phyloP scores from a whole-genome alignment of 1,140 invertebrate genomes.

The Hyles vespertilio region DNA sequence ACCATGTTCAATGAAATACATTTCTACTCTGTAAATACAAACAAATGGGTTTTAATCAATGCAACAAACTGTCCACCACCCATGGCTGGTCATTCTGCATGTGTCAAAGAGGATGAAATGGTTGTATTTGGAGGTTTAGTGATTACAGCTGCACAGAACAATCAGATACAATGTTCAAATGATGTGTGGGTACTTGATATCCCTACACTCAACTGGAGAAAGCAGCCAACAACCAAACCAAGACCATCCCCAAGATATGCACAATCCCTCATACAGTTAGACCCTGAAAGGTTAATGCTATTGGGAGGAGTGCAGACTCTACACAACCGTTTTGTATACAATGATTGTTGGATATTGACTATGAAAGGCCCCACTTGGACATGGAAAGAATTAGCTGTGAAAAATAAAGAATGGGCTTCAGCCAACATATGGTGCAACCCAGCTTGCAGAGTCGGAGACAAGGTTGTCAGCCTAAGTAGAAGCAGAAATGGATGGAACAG shows the following conservation, averaged over 20 bases:
- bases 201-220: slow-evolving; percentile 84
- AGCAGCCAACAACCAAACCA: slow-evolving; percentile 80
- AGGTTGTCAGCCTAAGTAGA: slow-evolving; percentile 80
- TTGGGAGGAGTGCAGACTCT: slow-evolving; percentile 81
- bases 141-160: slow-evolving; percentile 62
- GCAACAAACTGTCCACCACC: slow-evolving; percentile 83
- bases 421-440: slow-evolving; percentile 95
- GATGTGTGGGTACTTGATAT: slow-evolving; percentile 94
- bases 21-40: slow-evolving; percentile 88
- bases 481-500: slow-evolving; percentile 71
- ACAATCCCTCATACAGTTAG: slow-evolving; percentile 88
- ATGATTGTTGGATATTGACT: slow-evolving; percentile 80
- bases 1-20: slow-evolving; percentile 96
- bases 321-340: slow-evolving; percentile 75
- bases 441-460: slow-evolving; percentile 85
- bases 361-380: slow-evolving; percentile 82
- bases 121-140: slow-evolving; percentile 90
- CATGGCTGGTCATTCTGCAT: slow-evolving; percentile 94
- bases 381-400: slow-evolving; percentile 87
- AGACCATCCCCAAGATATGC: slow-evolving; percentile 91
- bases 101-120: slow-evolving; percentile 91
- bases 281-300: slow-evolving; percentile 83
- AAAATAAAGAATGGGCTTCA: slow-evolving; percentile 85
- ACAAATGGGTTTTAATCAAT: slow-evolving; percentile 89
- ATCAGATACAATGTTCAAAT: slow-evolving; percentile 84